phyloP scores from a whole-genome alignment of 2,888 invertebrate species.

The Nemotelus nigrinus region DNA sequence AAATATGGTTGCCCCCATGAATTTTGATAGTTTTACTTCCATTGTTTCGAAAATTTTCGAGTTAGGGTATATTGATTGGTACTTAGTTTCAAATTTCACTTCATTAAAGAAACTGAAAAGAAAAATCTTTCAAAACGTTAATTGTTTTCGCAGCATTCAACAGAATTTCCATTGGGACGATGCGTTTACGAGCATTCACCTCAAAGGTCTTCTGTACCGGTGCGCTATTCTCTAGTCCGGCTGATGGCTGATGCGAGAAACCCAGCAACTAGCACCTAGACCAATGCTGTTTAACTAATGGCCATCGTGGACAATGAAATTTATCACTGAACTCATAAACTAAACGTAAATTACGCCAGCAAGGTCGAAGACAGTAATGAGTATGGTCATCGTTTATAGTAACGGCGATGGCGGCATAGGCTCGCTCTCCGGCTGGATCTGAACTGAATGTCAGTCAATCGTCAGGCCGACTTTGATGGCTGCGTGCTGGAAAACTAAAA shows the following conservation, averaged over 20 bases:
- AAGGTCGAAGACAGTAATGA: conserved; percentile 41
- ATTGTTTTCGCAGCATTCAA: too few relatives aligned
- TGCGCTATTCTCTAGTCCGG: conserved; percentile 8
- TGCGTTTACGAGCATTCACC: not conserved
- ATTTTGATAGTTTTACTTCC: too few relatives aligned
- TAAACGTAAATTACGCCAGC: conserved; percentile 40
- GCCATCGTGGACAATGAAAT: conserved; percentile 47
- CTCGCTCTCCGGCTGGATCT: not conserved
- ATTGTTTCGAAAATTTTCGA: too few relatives aligned
- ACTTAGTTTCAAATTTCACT: too few relatives aligned
- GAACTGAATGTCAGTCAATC: conserved; percentile 8
- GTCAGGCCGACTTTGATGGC: not conserved
- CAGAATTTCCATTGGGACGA: not conserved
- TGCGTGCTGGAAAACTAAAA: not conserved
- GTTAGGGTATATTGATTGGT: too few relatives aligned
- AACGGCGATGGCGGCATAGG: conserved; percentile 13
- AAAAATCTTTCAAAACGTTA: too few relatives aligned
- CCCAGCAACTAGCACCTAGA: conserved; percentile 17
- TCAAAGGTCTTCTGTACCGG: not conserved
- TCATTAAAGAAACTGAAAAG: too few relatives aligned
- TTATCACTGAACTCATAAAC: conserved; percentile 48
- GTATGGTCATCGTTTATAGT: conserved; percentile 30
- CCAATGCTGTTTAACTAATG: conserved; percentile 31
- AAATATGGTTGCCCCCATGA: not conserved
- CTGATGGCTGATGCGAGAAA: not conserved